Evolutionary conservation across 2,888 invertebrate genomes (phyloP), one percentile per base, ranked within the genome.

Genomic region (Alcis repandata): DNA sequence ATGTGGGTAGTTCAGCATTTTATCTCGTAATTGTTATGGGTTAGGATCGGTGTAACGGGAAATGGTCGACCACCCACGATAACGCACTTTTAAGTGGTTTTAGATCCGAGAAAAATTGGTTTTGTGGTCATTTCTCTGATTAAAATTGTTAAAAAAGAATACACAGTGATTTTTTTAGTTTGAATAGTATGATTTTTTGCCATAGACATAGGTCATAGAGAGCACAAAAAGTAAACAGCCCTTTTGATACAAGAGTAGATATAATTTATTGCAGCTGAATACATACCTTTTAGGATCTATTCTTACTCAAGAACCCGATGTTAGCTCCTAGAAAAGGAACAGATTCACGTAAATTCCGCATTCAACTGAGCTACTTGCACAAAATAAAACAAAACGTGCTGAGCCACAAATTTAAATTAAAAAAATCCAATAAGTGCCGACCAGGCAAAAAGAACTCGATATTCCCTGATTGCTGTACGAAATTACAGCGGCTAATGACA

Each of bases 401-500:
- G 27, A 4, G 27, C 27, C 27, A 10, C 65, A 74, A 78, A 77
- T 85, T 82, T 49, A 33, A 32, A 49, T 49, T 33, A 36, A 78
- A 76, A 63, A 59, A 75, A 75, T 75, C 74, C 76, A 79, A 80
- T 81, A 79, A 82, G 79, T 82, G 71, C 70, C 72, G 74, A 72
- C 70, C 75, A 77, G 79, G 77, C 78, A 78, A 74, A 81, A 75
- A 72, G 49, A 19, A 11, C 19, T 56, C 69, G 70, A 76, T 71
- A 74, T 71, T 71, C 71, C 75, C 76, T 86, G 82, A 86, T 85
- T 79, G 76, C 73, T 69, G 71, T 68, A 74, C 65, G 77, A 81
- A 85, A 86, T 87, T 84, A 86, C 82, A 80, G 71, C 69, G 72
- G 73, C 75, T 84, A 83, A 84, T 83, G 83, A 79, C 78, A 74